These are phyloP conservation scores for Lota lota DNA, from an alignment of 2,113 vertebrate genomes.

Conservation along the genomic window DNA sequence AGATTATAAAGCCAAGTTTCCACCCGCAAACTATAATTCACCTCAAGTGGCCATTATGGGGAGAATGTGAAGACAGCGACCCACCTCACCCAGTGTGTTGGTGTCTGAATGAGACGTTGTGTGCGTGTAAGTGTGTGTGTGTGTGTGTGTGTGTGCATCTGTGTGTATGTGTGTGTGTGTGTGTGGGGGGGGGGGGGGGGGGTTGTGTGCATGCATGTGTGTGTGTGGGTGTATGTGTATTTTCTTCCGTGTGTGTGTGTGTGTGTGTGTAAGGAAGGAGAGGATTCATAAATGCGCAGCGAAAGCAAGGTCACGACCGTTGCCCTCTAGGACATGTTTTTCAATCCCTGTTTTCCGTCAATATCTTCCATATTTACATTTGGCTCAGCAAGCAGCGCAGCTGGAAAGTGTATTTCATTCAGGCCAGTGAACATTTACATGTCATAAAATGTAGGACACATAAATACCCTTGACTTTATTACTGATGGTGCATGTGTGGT, in stretches of 20 bases:
- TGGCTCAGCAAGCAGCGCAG: slow-evolving; percentile 23
- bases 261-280: slow-evolving; percentile 14
- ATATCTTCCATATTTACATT: slow-evolving; percentile 69
- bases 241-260: not conserved
- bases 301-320: slow-evolving; percentile 11
- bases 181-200: no score
- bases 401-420: slow-evolving; percentile 59
- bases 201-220: not conserved
- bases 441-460: slow-evolving; percentile 58
- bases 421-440: slow-evolving; percentile 65
- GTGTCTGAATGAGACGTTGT: slow-evolving; percentile 24
- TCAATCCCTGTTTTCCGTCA: slow-evolving; percentile 61
- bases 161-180: slow-evolving; percentile 3
- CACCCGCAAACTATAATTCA: slow-evolving; percentile 77
- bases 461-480: slow-evolving; percentile 65
- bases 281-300: slow-evolving; percentile 35
- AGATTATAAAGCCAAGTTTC: slow-evolving; percentile 75
- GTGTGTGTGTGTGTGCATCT: slow-evolving; percentile 23
- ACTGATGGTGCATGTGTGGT: slow-evolving; percentile 4
- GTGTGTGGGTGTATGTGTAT: slow-evolving; percentile 33
- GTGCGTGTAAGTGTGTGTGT: slow-evolving; percentile 21
- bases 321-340: slow-evolving; percentile 47
- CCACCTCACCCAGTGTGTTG: slow-evolving; percentile 45
- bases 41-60: slow-evolving; percentile 67
- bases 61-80: slow-evolving; percentile 47